A percentile compares a stretch with the other conserved stretches of the same genome.
phyloP scores from a whole-genome alignment of 1,140 invertebrate genomes.

The Penaeus vannamei region DNA sequence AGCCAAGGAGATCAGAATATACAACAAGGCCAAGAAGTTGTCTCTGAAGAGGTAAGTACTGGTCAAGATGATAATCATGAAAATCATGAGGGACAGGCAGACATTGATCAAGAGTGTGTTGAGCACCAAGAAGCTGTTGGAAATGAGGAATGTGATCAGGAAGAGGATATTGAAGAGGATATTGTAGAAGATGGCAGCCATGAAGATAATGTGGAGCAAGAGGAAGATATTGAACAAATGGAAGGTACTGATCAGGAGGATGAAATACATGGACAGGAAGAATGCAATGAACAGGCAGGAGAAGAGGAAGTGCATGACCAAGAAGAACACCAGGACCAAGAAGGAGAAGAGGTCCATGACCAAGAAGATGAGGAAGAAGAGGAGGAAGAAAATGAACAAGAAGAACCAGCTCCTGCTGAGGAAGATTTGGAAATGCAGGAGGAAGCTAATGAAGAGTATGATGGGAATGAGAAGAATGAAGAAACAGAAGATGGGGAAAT shows the following conservation, averaged over 20 bases:
- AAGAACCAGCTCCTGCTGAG: too few species aligned
- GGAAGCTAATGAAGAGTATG: neutral
- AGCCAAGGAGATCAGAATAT: constrained; percentile 11
- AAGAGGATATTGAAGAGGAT: constrained; percentile 19
- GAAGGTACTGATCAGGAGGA: constrained; percentile 3
- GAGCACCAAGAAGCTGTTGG: neutral
- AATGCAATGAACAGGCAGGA: neutral
- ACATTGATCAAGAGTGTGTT: neutral
- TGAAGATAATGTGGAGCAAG: constrained; percentile 1
- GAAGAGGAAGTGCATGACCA: too few species aligned
- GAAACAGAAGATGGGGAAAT: constrained; percentile 31
- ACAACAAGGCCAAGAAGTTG: constrained; percentile 8
- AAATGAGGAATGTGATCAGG: constrained; percentile 12
- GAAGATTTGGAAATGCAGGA: neutral
- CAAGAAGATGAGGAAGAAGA: constrained; percentile 18
- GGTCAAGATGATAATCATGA: neutral
- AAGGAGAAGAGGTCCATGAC: neutral
- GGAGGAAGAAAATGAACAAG: neutral
- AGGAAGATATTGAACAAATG: neutral
- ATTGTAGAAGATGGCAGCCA: neutral
- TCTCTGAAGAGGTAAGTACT: neutral
- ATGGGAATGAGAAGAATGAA: neutral
- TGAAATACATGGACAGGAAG: neutral
- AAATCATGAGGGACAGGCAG: neutral
- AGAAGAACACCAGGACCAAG: constrained; percentile 1